phyloP scores from a whole-genome alignment of 2,113 vertebrate genomes.

The Mobula hypostoma region DNA sequence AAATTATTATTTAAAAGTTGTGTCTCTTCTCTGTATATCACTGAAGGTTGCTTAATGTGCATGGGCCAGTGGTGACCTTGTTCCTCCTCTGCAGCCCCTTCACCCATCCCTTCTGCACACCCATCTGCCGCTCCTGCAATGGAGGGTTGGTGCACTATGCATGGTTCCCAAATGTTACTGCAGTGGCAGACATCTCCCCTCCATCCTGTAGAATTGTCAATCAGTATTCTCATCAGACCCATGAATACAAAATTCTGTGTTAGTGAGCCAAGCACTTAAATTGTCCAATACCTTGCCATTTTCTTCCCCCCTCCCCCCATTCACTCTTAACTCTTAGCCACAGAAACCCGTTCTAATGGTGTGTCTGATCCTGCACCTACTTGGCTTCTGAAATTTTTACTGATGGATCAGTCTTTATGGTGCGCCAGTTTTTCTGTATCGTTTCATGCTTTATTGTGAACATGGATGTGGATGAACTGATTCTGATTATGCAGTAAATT shows the following conservation, averaged over 20 bases:
- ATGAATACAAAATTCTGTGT: not conserved
- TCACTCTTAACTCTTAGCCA: too few species aligned
- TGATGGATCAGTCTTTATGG: not conserved
- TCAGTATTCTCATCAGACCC: not conserved
- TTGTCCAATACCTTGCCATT: too few species aligned
- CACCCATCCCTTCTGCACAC: not conserved
- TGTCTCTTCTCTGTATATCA: conserved; percentile 29
- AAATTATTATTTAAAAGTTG: conserved; percentile 32
- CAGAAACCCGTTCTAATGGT: not conserved
- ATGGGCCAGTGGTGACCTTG: not conserved
- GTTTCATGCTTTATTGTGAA: not conserved
- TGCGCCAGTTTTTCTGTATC: not conserved
- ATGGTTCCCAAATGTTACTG: not conserved
- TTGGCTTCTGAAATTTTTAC: not conserved
- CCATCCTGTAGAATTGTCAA: not conserved
- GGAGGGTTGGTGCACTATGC: not conserved
- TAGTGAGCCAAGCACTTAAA: not conserved
- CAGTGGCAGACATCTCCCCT: not conserved
- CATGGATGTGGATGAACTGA: not conserved
- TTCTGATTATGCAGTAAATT: not conserved
- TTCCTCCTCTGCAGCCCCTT: not conserved
- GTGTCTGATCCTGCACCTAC: not conserved
- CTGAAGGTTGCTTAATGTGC: conserved; percentile 16
- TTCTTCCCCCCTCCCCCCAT: too few species aligned
- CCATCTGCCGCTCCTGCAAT: not conserved